Conservation (phyloP, 2,888 invertebrate genomes). For the Clistopyga incitator region DNA sequence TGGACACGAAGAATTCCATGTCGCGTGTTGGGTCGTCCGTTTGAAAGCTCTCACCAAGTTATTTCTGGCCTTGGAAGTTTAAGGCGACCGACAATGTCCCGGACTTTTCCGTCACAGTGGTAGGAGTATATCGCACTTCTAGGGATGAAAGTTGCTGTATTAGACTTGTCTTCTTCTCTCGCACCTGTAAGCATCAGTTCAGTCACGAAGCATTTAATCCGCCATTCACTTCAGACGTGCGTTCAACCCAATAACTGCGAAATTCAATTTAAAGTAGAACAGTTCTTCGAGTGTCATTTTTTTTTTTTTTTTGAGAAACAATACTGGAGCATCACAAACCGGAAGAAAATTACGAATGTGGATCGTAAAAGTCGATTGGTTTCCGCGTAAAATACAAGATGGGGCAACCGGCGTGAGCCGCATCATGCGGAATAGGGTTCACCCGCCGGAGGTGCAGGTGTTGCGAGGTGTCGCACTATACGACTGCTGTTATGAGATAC, state of each 20-base stretch:
- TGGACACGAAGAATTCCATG: constrained; percentile 9
- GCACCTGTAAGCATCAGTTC: neutral
- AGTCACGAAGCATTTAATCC: neutral
- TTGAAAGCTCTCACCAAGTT: constrained; percentile 49
- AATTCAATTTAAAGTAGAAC: neutral
- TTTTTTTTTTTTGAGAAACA: no score
- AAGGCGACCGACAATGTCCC: constrained; percentile 31
- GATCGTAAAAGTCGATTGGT: constrained; percentile 31
- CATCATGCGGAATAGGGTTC: neutral
- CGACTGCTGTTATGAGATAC: neutral
- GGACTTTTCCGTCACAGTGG: neutral
- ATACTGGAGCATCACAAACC: neutral
- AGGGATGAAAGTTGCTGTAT: constrained; percentile 1
- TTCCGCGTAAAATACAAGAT: neutral
- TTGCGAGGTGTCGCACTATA: neutral
- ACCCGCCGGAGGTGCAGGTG: constrained; percentile 27
- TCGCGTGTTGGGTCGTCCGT: constrained; percentile 1
- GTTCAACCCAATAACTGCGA: neutral
- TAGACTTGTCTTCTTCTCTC: neutral
- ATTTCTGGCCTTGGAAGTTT: constrained; percentile 53
- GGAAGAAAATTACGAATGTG: constrained; percentile 1
- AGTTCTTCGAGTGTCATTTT: neutral
- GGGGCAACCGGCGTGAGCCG: neutral
- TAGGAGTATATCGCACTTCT: neutral
- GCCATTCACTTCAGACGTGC: neutral